Conservation (phyloP, 1,140 invertebrate species). For the Meloidogyne floridensis region DNA sequence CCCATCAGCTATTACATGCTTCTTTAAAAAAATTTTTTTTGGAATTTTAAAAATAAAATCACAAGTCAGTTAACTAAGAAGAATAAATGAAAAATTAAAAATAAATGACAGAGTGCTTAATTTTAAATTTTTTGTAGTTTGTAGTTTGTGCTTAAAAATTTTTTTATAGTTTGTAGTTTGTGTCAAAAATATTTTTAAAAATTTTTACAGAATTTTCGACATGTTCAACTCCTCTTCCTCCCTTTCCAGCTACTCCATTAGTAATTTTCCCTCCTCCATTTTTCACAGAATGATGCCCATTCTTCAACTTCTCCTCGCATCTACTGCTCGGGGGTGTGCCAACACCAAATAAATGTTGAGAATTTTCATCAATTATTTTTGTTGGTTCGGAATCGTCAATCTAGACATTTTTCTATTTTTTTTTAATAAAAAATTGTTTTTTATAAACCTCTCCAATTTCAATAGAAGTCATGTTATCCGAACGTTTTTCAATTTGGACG, state of each 20-base stretch:
- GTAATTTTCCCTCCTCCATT: neutral
- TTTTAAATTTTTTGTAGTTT: neutral
- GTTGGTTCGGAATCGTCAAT: neutral
- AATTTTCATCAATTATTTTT: neutral
- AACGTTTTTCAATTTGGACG: constrained; percentile 8
- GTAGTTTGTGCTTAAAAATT: neutral
- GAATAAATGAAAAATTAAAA: neutral
- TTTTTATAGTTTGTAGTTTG: neutral
- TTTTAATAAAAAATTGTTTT: neutral
- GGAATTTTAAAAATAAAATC: neutral
- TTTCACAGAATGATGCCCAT: neutral
- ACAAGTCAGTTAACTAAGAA: neutral
- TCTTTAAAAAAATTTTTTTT: constrained; percentile 10
- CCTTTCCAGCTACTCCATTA: neutral
- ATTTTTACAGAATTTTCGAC: constrained; percentile 8
- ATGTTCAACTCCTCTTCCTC: neutral
- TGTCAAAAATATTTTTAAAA: neutral
- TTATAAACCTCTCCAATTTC: constrained; percentile 21
- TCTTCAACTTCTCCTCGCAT: neutral
- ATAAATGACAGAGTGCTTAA: neutral
- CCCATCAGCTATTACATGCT: neutral
- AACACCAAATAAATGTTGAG: neutral
- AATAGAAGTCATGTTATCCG: constrained; percentile 26
- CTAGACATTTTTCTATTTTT: neutral
- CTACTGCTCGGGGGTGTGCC: neutral